Evolutionary conservation across 2,113 vertebrate genomes (phyloP), one percentile per base, ranked within the genome.

Genomic region (Sylvilagus bachmani): DNA sequence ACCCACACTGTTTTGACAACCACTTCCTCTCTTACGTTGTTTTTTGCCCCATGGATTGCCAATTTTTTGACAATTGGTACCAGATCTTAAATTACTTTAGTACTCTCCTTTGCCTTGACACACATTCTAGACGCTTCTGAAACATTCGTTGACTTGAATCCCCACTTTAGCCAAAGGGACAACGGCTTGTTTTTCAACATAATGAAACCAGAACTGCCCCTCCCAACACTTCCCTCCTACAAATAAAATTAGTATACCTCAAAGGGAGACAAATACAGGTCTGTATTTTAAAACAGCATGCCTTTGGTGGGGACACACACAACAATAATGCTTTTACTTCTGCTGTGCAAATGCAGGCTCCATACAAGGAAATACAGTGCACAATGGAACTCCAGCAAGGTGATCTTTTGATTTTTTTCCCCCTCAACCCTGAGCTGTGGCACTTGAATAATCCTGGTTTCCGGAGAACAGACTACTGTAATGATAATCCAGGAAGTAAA

Each of bases 401-500:
- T 70, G 90, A 96, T 95, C 85, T 92, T 96, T 89, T 85, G 81
- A 38, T 91, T 89, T 87, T 91, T 92, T 36, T 49, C 71, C 86
- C 4, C 78, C 74, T n/a, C 78, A 92, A 19, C 75, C 24, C 86
- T 92, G 95, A 89, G 89, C 64, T 90, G 75, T 62, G 38, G 90
- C 82, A 67, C 96, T 96, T 93, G 80, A 96, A 95, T 95, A 94
- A 97, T 96, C 86, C 87, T 81, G 89, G 94, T 94, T 97, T 97
- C 96, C 77, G 25, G 96, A 97, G 96, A 95, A 86, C 94, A 95
- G 96, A 93, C 96, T 96, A 96, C 96, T 96, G 94, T 95, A 96
- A 97, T 95, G 97, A 94, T 95, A 96, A 97, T 96, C 96, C 95
- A 98, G 97, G 95, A 97, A 96, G 93, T 93, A 95, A 91, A 94